A percentile compares a stretch with the other conserved stretches of the same genome.
These are phyloP conservation scores for Berghia stephanieae DNA, from an alignment of 1,140 invertebrate species.

Conservation along the genomic window DNA sequence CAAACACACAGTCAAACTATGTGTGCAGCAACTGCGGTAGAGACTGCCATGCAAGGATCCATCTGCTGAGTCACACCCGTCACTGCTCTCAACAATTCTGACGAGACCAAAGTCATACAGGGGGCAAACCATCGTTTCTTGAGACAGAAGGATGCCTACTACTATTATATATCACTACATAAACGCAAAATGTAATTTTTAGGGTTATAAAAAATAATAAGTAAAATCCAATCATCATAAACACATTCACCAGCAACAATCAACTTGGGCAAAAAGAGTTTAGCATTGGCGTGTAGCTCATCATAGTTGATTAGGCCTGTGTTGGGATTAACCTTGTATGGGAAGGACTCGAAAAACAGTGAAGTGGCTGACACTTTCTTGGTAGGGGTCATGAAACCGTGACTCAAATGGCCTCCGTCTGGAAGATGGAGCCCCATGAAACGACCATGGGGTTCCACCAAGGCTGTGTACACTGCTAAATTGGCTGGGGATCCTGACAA, in stretches of 20 bases:
- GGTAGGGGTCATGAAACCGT: constrained; percentile 89
- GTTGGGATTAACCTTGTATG: constrained; percentile 88
- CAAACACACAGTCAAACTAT: too few species aligned
- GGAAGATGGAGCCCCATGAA: constrained; percentile 97
- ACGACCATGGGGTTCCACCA: constrained; percentile 88
- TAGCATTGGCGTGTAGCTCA: constrained; percentile 81
- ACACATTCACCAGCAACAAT: constrained; percentile 95
- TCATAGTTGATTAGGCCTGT: constrained; percentile 97
- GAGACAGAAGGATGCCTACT: too few species aligned
- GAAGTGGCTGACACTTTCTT: constrained; percentile 98
- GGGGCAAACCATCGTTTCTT: too few species aligned
- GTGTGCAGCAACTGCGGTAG: too few species aligned
- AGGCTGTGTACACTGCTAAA: constrained; percentile 82
- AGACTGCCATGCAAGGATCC: too few species aligned
- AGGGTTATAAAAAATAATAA: too few species aligned
- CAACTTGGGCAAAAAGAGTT: constrained; percentile 88
- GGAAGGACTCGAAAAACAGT: constrained; percentile 98
- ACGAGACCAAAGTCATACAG: too few species aligned
- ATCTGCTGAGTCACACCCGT: too few species aligned
- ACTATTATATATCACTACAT: too few species aligned
- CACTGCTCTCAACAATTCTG: too few species aligned
- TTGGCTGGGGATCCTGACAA: constrained; percentile 98
- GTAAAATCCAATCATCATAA: too few species aligned
- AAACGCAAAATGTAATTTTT: too few species aligned
- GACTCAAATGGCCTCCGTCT: constrained; percentile 94